Evolutionary conservation across 2,888 invertebrate genomes (phyloP), one percentile per base, ranked within the genome.

Genomic region (Erebia ligea): DNA sequence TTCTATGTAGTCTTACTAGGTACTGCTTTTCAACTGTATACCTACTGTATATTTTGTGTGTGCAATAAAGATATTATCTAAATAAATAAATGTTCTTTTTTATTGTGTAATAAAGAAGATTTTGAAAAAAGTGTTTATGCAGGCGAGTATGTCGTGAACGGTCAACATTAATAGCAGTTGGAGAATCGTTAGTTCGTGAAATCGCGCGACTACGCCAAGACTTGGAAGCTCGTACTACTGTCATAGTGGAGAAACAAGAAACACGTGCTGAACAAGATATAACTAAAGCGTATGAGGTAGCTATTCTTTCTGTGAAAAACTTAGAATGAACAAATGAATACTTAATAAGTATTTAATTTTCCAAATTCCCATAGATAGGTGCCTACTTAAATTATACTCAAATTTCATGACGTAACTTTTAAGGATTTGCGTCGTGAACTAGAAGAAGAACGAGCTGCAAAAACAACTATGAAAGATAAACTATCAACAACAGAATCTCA

Each of bases 161-260:
- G 67, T 81, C 82, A 68, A 81, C 88, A 1, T 79, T 93, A 64
- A 73, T 89, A 42, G 74, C 83, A 45, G 88, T 92, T 17, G 92
- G 90, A 2, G 89, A 92, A 80, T 82, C 89, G 10, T 81, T 92
- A 71, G 85, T 93, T 25, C 85, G 91, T 21, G 91, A 92, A 79
- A 79, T 89, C 71, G 90, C 88, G 19, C 79, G 79, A 15, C 86
- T 92, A 21, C 84, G 87, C 64, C 84, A 86, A 74, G 90, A 92
- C 21, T 75, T 89, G 4, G 88, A 89, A 69, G 71, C 82, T 15
- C 85, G 83, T 40, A 67, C 80, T 19, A 73, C 75, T 6, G 74
- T 79, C 56, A 77, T 84, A 40, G 79, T 79, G 59, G 85, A 86
- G 77, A 78, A 84, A 72, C 81, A 79, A 40, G 83, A 84, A 70